Base-by-base conservation (phyloP, 2,113 vertebrate species). In the Mustela lutreola region DNA sequence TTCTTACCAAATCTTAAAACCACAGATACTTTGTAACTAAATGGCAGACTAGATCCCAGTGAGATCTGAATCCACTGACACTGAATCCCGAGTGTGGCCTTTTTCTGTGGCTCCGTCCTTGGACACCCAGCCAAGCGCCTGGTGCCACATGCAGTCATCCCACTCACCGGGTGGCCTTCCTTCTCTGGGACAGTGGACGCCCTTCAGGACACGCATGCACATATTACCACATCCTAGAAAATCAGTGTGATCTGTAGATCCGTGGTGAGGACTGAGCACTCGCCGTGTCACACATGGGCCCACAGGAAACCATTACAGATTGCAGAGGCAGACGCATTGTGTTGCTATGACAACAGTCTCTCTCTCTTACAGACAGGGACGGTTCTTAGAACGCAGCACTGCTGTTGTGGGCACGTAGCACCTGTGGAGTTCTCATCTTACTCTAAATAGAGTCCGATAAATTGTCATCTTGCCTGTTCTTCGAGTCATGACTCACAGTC, bases 281-380 rank as follows among this genome's bases (percentile, higher is more conserved):
- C 4, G 1, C 0, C 14, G 65, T 84, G 97, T 87, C 67, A 63
- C 45, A 96, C 92, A 4, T 45, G 92, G 94, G 95, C 97, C 96
- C 76, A 50, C 80, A 53, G 24, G 71, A 94, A 91, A 75, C 79
- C 36, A 76, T 82, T 60, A 21, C 89, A 78, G 81, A 15, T 48
- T 36, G 36, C 73, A 80, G 96, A 96, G 70, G 81, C 60, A 93
- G 75, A 87, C 70, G 42, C 6, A 0, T 73, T 81, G 60, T 81
- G 70, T 97, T 95, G 97, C 96, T 88, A 93, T 97, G 7, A 95
- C 65, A 42, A 60, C 88, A 80, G 2, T 53, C 94, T 73, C 82
- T 31, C 67, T 60, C 36, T 95, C 36, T 70, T 70, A 12, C 4
- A 45, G 78, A 53, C 36, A 31, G 90, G 90, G 81, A 91, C 11